Base-by-base conservation (phyloP, 2,888 invertebrate genomes). In the Zelleria hepariella region DNA sequence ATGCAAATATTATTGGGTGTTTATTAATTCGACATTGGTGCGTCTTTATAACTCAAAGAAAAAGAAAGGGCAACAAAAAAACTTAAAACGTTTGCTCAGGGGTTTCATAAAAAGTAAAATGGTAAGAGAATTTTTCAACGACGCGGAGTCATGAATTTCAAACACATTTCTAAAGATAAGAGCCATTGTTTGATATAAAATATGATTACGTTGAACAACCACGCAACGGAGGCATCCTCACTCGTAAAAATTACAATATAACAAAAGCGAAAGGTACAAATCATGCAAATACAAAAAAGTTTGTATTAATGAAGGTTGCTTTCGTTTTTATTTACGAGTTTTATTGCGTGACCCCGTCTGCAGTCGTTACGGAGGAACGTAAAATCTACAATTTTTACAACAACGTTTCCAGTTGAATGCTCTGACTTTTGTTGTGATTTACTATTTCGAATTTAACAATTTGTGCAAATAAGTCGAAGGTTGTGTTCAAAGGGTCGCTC, bases 111-210 rank as follows among this genome's bases (percentile, higher is more conserved):
- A 42, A 15, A 10, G 10, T 42, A 42, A 42, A 42, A 5, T 42
- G n/a, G 32, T 42, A 15, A 15, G 32, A 42, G 32, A 15, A 42
- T 42, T 42, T 42, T 42, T 42, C 32, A 82, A 77, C 78, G 72
- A 75, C 72, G 71, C 75, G 70, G 75, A 75, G 74, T 77, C 80
- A 81, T 82, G 83, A 82, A 85, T 83, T 85, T 82, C 80, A 82
- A 86, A 85, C 83, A 79, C 78, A 77, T 77, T 83, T 80, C 80
- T 79, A 78, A 70, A 81, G 84, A 84, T 84, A 85, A 86, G 82
- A 74, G 74, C 73, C 74, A 76, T 82, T 83, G 82, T 81, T 80
- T 32, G 78, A 85, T 81, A 81, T 84, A 84, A 85, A 84, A 80
- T 84, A 85, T 77, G 85, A 85, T 85, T 78, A 86, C 82, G 79